Base-by-base conservation (phyloP, 2,797 vertebrate genomes). In the Neosilurus hyrtlii region DNA sequence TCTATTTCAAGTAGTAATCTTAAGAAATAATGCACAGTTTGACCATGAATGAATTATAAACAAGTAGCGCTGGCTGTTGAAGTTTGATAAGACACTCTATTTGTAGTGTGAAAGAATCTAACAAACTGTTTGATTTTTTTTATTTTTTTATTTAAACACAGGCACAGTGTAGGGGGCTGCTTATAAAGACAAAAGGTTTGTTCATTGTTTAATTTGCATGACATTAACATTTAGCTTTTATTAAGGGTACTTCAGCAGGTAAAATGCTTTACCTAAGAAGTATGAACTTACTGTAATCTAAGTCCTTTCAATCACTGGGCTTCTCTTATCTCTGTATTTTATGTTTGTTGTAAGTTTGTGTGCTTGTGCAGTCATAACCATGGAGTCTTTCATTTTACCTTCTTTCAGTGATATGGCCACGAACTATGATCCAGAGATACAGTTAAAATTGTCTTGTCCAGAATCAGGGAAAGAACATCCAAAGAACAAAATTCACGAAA, bases 351-450 rank as follows among this genome's bases (percentile, higher is more conserved):
- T 56, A 30, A 22, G 37, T 35, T 18, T 75, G 7, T 22, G 22
- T 43, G 57, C 57, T 61, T 82, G 30, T 78, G 54, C 70, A 68
- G 11, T 49, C 43, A 68, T 5, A 84, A 43, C 78, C 52, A 81
- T 85, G 67, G 66, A 80, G 71, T 56, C 24, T 85, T 66, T 52
- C 20, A 12, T 80, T 79, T 62, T 67, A 37, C 30, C 52, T 72
- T 71, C 59, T 87, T 78, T 43, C 80, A 88, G 87, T 71, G 82
- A 81, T 4, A 93, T 93, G 92, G 89, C 92, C 22, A 86, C 90
- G 12, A 22, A 65, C 37, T 82, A 57, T 84, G 84, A 79, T 85
- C 74, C 86, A 65, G 90, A 91, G 65, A 74, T 89, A 79, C 91
- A 87, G 76, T 88, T 89, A 51, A 91, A 65, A 75, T 56, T 90